Conservation (phyloP, 2,113 vertebrate genomes). For the Anguilla rostrata region DNA sequence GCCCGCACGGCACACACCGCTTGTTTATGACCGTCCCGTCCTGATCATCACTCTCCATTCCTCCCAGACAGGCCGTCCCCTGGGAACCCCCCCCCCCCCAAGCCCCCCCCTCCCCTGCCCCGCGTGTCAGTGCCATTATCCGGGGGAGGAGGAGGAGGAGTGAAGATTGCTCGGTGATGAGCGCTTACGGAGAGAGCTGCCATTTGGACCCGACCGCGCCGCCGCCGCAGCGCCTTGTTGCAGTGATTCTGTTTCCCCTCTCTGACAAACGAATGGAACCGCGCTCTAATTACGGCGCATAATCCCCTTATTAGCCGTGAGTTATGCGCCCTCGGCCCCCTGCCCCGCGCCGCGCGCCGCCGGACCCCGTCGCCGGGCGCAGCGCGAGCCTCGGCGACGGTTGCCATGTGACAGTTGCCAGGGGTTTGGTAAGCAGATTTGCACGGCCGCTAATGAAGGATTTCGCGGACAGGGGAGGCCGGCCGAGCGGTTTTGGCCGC, state of each 20-base stretch:
- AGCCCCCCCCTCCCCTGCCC: background rate
- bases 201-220: constrained; percentile 40
- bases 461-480: constrained; percentile 61
- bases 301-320: constrained; percentile 54
- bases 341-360: background rate
- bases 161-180: constrained; percentile 41
- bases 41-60: constrained; percentile 19
- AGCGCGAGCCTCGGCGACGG: background rate
- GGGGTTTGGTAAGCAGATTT: constrained; percentile 71
- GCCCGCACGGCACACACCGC: background rate
- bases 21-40: constrained; percentile 25
- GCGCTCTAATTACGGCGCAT: constrained; percentile 44
- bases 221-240: background rate
- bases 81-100: no score
- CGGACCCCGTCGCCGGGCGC: background rate
- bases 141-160: constrained; percentile 25
- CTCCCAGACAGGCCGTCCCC: constrained; percentile 23
- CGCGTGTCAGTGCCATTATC: constrained; percentile 32
- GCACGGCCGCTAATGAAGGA: constrained; percentile 71
- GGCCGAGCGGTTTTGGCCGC: constrained; percentile 30
- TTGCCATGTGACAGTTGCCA: constrained; percentile 9
- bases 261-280: constrained; percentile 22
- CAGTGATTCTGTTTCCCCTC: constrained; percentile 35
- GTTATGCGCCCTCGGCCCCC: constrained; percentile 32
- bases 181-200: constrained; percentile 32